phyloP scores from a whole-genome alignment of 2,888 invertebrate genomes.

The Eupithecia insigniata region DNA sequence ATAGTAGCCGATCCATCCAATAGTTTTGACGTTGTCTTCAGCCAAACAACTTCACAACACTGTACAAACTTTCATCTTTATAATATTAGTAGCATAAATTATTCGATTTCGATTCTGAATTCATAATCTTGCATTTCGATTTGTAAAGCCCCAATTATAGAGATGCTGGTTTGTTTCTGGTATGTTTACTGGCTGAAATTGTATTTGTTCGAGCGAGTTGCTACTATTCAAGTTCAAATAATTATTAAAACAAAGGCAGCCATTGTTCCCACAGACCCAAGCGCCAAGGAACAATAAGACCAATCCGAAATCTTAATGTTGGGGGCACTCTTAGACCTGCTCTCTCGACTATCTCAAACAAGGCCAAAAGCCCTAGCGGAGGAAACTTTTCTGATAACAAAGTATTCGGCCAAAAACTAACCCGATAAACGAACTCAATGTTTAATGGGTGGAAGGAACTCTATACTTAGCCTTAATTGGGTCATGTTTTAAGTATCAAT shows the following conservation, averaged over 20 bases:
- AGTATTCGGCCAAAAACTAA: slow-evolving; percentile 55
- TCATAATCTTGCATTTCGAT: background rate
- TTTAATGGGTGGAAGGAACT: slow-evolving; percentile 56
- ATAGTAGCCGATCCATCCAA: too few species aligned
- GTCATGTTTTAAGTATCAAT: slow-evolving; percentile 53
- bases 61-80: too few species aligned
- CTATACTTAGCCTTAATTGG: slow-evolving; percentile 58
- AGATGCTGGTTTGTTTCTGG: background rate
- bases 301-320: slow-evolving; percentile 25
- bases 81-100: too few species aligned
- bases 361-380: slow-evolving; percentile 36
- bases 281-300: slow-evolving; percentile 22
- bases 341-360: slow-evolving; percentile 17
- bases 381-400: slow-evolving; percentile 62
- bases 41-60: too few species aligned
- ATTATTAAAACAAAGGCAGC: slow-evolving; percentile 22
- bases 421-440: slow-evolving; percentile 61
- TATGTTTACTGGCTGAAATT: background rate
- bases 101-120: background rate
- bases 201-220: slow-evolving; percentile 14
- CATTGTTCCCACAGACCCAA: slow-evolving; percentile 18
- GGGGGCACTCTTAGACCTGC: slow-evolving; percentile 22
- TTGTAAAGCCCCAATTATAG: slow-evolving; percentile 9
- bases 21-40: too few species aligned
- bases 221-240: slow-evolving; percentile 20